Conservation (phyloP, 92 coral and sea anemone genomes). For the Porites cylindrica region DNA sequence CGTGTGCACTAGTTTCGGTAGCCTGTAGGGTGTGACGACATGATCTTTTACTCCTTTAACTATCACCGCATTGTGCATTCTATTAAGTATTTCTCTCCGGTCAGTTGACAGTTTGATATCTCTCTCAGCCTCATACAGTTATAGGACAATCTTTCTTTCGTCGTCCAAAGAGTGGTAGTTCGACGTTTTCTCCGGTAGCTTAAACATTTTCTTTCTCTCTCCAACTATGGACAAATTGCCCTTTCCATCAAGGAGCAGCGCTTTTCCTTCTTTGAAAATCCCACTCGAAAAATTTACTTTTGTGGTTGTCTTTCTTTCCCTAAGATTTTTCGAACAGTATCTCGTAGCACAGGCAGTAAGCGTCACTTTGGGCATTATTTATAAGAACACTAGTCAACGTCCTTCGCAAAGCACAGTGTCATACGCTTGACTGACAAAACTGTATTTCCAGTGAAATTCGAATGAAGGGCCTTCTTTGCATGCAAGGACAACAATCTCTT, state of each 20-base stretch:
- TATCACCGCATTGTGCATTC: not conserved
- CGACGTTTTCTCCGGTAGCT: not conserved
- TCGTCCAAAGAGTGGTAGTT: not conserved
- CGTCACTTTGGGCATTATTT: no score
- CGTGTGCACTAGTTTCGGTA: not conserved
- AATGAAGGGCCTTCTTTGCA: not conserved
- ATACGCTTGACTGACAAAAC: no score
- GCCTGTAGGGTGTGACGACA: not conserved
- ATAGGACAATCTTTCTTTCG: constrained; percentile 23
- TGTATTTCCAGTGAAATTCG: no score
- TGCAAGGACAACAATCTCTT: not conserved
- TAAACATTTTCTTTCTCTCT: not conserved
- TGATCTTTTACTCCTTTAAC: not conserved
- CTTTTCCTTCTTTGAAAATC: not conserved
- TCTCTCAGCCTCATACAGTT: not conserved
- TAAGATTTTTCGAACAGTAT: no score
- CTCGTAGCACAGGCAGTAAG: no score
- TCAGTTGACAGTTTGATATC: not conserved
- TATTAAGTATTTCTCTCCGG: not conserved
- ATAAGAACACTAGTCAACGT: no score
- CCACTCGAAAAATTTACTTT: not conserved
- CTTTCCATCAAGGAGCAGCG: not conserved
- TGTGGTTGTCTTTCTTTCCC: not conserved
- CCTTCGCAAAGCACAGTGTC: no score
- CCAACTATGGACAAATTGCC: not conserved